phyloP scores from a whole-genome alignment of 1,140 invertebrate species.

The Eurytemora carolleeae region DNA sequence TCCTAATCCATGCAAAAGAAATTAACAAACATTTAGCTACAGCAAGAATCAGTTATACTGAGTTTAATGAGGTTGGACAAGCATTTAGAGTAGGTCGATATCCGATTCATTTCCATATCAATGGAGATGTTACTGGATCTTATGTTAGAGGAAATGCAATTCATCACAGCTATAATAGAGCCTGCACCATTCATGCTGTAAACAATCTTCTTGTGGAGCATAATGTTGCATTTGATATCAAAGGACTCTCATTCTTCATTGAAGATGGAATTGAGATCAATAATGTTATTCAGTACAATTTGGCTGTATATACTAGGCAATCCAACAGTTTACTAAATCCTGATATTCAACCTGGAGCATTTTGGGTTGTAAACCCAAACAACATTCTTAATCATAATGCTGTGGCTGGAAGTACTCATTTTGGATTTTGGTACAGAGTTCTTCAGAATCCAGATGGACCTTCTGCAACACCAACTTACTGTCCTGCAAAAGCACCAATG shows the following conservation, averaged over 20 bases:
- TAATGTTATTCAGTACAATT: conserved; percentile 17
- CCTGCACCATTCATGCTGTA: conserved; percentile 18
- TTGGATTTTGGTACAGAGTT: conserved; percentile 18
- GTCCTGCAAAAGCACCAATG: conserved; percentile 16
- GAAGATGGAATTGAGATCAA: conserved; percentile 17
- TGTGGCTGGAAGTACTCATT: conserved; percentile 17
- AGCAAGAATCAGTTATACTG: conserved; percentile 14
- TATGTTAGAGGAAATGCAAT: conserved; percentile 17
- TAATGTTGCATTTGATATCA: conserved; percentile 17
- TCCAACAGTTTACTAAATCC: conserved; percentile 17
- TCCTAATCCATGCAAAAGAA: conserved; percentile 16
- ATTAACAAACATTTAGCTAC: conserved; percentile 14
- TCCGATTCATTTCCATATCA: conserved; percentile 18
- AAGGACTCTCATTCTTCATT: conserved; percentile 17
- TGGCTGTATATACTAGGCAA: conserved; percentile 15
- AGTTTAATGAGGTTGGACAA: conserved; percentile 18
- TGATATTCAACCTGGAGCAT: conserved; percentile 16
- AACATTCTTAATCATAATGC: conserved; percentile 16
- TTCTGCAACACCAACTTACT: conserved; percentile 12
- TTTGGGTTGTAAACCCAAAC: conserved; percentile 14
- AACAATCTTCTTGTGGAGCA: conserved; percentile 15
- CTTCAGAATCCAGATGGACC: conserved; percentile 16
- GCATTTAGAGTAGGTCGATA: conserved; percentile 17
- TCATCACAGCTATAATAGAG: conserved; percentile 18
- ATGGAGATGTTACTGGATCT: conserved; percentile 16